phyloP scores from a whole-genome alignment of 2,113 vertebrate genomes.

The Petrocephalus zakoni region DNA sequence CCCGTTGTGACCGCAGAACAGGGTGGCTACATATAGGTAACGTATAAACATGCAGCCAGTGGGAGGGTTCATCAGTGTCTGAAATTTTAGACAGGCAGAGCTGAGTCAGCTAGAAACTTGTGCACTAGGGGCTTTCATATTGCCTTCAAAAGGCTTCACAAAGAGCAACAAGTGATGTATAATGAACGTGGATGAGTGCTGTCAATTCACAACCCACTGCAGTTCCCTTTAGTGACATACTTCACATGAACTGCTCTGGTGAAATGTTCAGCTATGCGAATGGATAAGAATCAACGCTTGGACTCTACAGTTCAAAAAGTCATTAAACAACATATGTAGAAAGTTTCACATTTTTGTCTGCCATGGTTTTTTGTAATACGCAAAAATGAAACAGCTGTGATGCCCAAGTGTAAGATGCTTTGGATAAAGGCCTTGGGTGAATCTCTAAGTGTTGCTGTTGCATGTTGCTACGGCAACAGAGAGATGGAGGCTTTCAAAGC shows the following conservation, averaged over 20 bases:
- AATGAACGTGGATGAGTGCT: neutral
- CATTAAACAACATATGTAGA: neutral
- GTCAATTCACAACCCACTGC: neutral
- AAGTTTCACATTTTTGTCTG: neutral
- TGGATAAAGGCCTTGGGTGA: neutral
- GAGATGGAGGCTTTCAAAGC: slow-evolving; percentile 69
- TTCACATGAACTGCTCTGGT: neutral
- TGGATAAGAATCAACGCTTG: neutral
- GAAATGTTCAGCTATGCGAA: neutral
- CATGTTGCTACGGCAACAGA: slow-evolving; percentile 31
- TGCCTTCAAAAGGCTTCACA: neutral
- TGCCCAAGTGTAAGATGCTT: neutral
- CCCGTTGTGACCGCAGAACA: neutral
- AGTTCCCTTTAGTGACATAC: neutral
- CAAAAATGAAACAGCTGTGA: neutral
- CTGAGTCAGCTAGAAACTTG: neutral
- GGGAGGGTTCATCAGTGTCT: neutral
- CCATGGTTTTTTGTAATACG: neutral
- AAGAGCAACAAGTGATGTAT: neutral
- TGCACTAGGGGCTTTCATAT: neutral
- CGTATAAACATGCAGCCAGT: neutral
- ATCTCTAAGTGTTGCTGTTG: neutral
- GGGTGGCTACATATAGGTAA: slow-evolving; percentile 33
- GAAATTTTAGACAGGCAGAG: neutral
- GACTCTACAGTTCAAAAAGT: neutral